These are phyloP conservation scores for Brachionus calyciflorus DNA, from an alignment of 1,140 invertebrate species.

Conservation along the genomic window DNA sequence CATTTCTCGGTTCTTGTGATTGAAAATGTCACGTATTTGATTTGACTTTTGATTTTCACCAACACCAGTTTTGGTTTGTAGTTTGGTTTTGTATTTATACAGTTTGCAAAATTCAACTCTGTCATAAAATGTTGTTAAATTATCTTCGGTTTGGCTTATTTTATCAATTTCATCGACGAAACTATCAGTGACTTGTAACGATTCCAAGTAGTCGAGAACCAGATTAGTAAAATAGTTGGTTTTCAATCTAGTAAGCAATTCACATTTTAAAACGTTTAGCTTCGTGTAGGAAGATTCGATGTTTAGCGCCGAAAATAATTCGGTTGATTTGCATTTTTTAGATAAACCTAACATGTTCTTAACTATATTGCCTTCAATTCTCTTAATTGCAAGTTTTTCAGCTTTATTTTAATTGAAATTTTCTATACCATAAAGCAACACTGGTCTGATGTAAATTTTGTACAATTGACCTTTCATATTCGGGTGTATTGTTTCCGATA, in stretches of 20 bases:
- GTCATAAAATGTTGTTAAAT: no score
- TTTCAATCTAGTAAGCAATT: background rate
- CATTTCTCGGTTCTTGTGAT: no score
- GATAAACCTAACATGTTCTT: background rate
- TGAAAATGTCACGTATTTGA: no score
- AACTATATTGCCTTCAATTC: background rate
- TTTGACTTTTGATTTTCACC: no score
- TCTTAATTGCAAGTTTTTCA: background rate
- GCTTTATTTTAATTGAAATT: background rate
- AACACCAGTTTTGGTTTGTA: no score
- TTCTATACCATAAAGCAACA: background rate
- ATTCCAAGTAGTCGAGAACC: no score
- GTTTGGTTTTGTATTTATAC: no score
- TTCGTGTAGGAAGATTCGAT: background rate
- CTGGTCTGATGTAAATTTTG: constrained; percentile 4
- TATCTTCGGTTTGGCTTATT: no score
- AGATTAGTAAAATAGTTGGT: no score
- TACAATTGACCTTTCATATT: constrained; percentile 15
- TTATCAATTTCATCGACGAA: no score
- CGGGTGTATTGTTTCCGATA: background rate
- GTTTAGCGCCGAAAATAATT: background rate
- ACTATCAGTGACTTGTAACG: no score
- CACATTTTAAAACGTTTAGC: background rate
- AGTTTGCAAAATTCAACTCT: no score
- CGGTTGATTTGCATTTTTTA: background rate